phyloP scores from a whole-genome alignment of 2,888 invertebrate species.

The Bugulina stolonifera region DNA sequence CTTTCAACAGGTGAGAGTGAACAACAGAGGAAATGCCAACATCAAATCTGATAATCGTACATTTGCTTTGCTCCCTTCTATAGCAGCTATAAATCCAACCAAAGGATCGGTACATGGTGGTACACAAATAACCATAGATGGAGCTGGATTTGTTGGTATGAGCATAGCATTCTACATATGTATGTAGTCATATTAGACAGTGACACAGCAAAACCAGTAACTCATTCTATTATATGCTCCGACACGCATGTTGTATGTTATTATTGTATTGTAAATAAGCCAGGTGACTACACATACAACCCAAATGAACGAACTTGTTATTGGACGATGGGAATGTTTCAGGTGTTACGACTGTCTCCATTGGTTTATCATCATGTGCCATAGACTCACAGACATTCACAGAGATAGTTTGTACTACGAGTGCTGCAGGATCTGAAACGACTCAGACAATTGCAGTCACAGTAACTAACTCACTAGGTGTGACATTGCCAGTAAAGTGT shows the following conservation, averaged over 20 bases:
- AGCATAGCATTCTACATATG: too few species aligned
- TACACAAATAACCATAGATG: conserved; percentile 30
- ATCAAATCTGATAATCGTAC: not conserved
- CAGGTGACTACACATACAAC: too few species aligned
- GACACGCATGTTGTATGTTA: too few species aligned
- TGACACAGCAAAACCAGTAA: too few species aligned
- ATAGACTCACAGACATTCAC: not conserved
- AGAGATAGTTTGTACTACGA: not conserved
- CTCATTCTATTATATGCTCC: too few species aligned
- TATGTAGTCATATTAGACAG: too few species aligned
- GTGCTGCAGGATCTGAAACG: not conserved
- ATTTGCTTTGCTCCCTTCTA: conserved; percentile 5
- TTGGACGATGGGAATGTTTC: too few species aligned
- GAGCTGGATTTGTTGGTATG: conserved; percentile 30
- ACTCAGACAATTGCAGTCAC: not conserved
- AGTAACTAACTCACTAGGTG: conserved; percentile 1
- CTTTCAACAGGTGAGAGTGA: conserved; percentile 9
- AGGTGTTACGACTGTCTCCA: not conserved
- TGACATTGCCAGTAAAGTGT: not conserved
- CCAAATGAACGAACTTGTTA: too few species aligned
- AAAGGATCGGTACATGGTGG: conserved; percentile 28
- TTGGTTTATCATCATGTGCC: not conserved
- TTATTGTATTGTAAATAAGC: too few species aligned
- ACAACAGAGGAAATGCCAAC: not conserved
- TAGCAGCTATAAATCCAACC: not conserved